Conservation (phyloP, 2,113 vertebrate genomes). For the Solenodon paradoxus region DNA sequence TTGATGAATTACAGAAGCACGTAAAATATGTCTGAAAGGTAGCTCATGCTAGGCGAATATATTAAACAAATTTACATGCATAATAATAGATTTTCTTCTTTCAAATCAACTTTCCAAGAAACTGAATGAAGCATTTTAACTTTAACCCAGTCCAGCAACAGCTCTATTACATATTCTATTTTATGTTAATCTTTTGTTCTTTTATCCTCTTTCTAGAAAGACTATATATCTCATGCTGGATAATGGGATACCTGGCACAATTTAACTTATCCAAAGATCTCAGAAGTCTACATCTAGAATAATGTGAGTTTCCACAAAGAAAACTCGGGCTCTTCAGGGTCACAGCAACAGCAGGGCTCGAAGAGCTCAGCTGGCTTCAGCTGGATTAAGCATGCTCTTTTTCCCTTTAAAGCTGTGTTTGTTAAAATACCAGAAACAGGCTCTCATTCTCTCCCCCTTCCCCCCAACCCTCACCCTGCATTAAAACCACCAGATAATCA, state of each 20-base stretch:
- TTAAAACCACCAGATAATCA: neutral
- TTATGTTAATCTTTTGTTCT: neutral
- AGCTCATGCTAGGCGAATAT: neutral
- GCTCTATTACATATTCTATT: neutral
- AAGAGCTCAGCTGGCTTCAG: neutral
- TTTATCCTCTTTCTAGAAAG: neutral
- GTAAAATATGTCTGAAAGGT: slow-evolving; percentile 44
- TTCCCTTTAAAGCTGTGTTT: neutral
- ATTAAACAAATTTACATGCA: slow-evolving; percentile 16
- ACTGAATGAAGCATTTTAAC: neutral
- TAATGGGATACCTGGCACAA: neutral
- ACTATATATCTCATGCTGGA: neutral
- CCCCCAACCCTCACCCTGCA: too few species aligned
- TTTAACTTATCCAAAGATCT: neutral
- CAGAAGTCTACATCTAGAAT: neutral
- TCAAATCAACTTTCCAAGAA: slow-evolving; percentile 23
- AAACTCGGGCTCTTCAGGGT: neutral
- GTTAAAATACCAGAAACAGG: neutral
- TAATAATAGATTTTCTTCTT: neutral
- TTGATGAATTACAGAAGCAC: slow-evolving; percentile 67
- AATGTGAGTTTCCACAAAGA: neutral
- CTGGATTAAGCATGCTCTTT: neutral
- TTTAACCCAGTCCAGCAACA: neutral
- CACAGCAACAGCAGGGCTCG: neutral
- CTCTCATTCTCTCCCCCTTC: too few species aligned